A percentile compares a stretch with the other conserved stretches of the same genome.
Evolutionary conservation across 2,888 invertebrate species (phyloP).

Genomic region (Anarsia innoxiella): DNA sequence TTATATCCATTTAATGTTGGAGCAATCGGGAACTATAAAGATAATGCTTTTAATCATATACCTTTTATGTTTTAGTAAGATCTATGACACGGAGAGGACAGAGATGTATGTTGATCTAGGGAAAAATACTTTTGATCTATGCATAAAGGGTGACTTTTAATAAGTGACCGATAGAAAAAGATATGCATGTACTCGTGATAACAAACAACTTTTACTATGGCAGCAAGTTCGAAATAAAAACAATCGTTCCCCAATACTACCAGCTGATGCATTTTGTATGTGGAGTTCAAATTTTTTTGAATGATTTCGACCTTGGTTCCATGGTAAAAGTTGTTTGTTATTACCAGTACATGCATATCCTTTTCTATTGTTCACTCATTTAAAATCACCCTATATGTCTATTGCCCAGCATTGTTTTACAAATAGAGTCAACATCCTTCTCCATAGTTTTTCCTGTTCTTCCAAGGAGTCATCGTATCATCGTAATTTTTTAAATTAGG

Average conservation of each 20-base stretch:
- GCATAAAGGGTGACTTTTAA: neutral
- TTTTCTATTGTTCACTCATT: no score
- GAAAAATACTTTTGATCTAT: neutral
- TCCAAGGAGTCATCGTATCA: constrained; percentile 46
- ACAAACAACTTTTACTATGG: neutral
- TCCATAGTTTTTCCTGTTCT: constrained; percentile 35
- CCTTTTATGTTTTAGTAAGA: constrained; percentile 36
- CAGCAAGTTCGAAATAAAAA: neutral
- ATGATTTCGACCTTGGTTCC: no score
- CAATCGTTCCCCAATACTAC: neutral
- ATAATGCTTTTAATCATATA: constrained; percentile 66
- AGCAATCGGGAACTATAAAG: constrained; percentile 64
- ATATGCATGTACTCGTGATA: neutral
- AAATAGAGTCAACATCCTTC: constrained; percentile 13
- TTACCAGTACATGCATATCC: no score
- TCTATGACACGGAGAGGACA: constrained; percentile 28
- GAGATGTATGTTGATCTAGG: constrained; percentile 13
- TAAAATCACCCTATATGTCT: no score
- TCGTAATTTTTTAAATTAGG: constrained; percentile 57
- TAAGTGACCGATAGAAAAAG: neutral
- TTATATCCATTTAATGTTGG: constrained; percentile 64
- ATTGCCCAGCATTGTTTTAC: no score
- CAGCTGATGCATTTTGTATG: neutral
- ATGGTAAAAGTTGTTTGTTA: no score
- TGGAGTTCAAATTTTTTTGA: neutral